These are phyloP conservation scores for Gyrodactylus bullatarudis DNA, from an alignment of 1,140 invertebrate genomes.

Conservation along the genomic window DNA sequence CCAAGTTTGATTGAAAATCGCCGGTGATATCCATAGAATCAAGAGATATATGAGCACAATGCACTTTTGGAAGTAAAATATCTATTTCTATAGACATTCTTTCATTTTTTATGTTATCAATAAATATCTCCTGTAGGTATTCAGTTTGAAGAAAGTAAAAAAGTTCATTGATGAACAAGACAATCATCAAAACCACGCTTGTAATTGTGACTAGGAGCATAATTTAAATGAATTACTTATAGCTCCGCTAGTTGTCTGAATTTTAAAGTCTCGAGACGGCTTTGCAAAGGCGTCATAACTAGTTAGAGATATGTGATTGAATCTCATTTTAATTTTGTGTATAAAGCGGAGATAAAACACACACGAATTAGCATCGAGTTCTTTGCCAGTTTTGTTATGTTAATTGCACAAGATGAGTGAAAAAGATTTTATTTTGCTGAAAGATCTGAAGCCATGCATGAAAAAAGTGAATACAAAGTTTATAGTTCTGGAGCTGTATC, in stretches of 20 bases:
- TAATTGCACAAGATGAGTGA: not conserved
- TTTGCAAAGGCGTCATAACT: not conserved
- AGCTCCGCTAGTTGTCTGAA: not conserved
- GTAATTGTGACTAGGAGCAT: not conserved
- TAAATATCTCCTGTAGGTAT: not conserved
- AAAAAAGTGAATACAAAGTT: constrained; percentile 8
- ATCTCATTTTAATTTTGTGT: not conserved
- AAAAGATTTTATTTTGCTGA: constrained; percentile 6
- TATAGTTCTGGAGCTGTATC: constrained; percentile 6
- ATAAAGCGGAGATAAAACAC: too few species aligned
- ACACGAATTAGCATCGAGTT: too few species aligned
- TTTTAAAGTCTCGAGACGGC: not conserved
- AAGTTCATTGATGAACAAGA: not conserved
- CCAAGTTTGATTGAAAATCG: not conserved
- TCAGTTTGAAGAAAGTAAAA: not conserved
- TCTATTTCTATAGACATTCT: not conserved
- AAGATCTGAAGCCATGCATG: constrained; percentile 7
- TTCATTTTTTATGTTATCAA: not conserved
- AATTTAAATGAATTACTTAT: not conserved
- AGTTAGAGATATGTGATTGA: not conserved
- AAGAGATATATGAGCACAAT: not conserved
- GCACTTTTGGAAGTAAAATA: not conserved
- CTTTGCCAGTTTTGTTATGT: too few species aligned
- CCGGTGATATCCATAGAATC: not conserved
- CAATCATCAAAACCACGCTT: not conserved